Base-by-base conservation (phyloP, 1,140 invertebrate species). In the Lasioglossum albipes region DNA sequence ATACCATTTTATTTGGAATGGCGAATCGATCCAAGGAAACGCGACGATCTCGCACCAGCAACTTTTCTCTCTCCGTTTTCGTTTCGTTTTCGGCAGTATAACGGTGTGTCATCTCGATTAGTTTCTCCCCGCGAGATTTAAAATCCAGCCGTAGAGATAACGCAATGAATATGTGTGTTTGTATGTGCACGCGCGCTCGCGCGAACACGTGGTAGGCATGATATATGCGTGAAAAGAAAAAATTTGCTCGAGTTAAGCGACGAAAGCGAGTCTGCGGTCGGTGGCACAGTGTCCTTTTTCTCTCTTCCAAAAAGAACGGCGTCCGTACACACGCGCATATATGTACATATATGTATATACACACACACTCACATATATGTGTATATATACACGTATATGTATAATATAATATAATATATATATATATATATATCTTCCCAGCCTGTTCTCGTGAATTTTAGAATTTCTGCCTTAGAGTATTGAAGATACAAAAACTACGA, bases 401-500 rank as follows among this genome's bases (percentile, higher is more conserved):
- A 36, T 27, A 22, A 18, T 64, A 36, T 27, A 2, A 36, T 36
- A 36, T 36, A 36, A 36, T 36, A 36, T 36, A 36, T 5, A 36
- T 5, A 2, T 36, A 10, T 62, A 71, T 59, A 77, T 42, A 41
- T 72, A 4, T 41, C 71, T 80, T 41, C 68, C 72, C 77, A 82
- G 77, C 72, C 79, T 81, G 79, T 71, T 70, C 78, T 49, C 84
- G 76, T 69, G 81, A 77, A 87, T 91, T 92, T 91, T 91, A 91
- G 89, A 93, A 92, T 93, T 84, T 91, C 87, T 86, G 87, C 87
- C 91, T 93, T 92, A 92, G 89, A 92, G 87, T 93, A 93, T 92
- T 91, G 90, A 92, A 93, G 91, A 93, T 93, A 93, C 89, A 93
- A 93, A 93, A 93, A 92, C 91, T 93, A 93, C 91, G 88, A 92